phyloP scores from a whole-genome alignment of 1,140 invertebrate species.

The Ladona fulva region DNA sequence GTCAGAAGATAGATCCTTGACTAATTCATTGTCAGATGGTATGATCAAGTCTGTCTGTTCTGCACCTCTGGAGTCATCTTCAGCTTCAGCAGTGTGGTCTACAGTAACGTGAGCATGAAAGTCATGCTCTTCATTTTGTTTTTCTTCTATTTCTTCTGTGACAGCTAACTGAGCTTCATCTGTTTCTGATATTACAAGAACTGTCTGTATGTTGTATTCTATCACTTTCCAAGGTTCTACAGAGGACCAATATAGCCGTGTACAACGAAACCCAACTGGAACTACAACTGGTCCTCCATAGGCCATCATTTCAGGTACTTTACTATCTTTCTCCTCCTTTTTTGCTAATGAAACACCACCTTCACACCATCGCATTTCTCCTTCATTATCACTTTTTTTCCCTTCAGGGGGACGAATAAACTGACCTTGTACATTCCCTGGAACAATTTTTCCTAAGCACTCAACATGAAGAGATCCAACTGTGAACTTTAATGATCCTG shows the following conservation, averaged over 20 bases:
- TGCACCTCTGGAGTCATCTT: constrained; percentile 41
- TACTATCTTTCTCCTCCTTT: background rate
- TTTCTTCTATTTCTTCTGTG: background rate
- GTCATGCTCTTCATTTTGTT: constrained; percentile 33
- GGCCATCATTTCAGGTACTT: constrained; percentile 33
- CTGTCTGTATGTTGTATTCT: constrained; percentile 63
- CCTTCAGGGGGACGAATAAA: background rate
- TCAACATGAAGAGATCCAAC: constrained; percentile 77
- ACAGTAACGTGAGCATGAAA: constrained; percentile 67
- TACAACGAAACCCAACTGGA: constrained; percentile 73
- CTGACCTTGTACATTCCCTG: constrained; percentile 34
- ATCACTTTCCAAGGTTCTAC: constrained; percentile 75
- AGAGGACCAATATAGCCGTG: constrained; percentile 78
- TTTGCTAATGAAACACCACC: background rate
- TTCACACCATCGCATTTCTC: background rate
- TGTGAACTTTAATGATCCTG: constrained; percentile 51
- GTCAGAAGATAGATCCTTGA: constrained; percentile 71
- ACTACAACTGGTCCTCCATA: constrained; percentile 68
- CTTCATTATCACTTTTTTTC: background rate
- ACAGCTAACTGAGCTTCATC: constrained; percentile 33
- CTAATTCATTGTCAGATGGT: constrained; percentile 72
- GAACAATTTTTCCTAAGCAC: constrained; percentile 66
- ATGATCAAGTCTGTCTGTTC: constrained; percentile 65
- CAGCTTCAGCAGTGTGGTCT: constrained; percentile 56
- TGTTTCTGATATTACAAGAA: constrained; percentile 49